Evolutionary conservation across 92 coral and sea anemone genomes (phyloP), one percentile per base, ranked within the genome.

Genomic region (Hydrozoanthus gracilis): DNA sequence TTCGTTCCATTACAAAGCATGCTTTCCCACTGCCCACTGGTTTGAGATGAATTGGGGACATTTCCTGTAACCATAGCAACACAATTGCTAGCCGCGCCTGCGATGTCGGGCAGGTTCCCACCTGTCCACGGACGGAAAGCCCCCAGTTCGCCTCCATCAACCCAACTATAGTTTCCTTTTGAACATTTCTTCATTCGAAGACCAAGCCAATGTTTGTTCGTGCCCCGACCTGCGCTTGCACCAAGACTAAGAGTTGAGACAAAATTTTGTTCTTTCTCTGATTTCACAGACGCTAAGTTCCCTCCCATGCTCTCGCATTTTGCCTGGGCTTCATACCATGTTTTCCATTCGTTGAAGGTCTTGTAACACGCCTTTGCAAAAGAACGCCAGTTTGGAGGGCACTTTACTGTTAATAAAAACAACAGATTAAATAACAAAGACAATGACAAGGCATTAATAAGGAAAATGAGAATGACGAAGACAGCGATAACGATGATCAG

Each of bases 41-140:
- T 7, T 49, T n/a, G 27, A 48, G 78, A 11, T 8, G 45, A 3
- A 2, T 18, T 8, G 18, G 4, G 13, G 4, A 73, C 58, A 49
- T 73, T 73, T 48, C 78, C 78, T 49, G 27, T 73, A 8, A 73
- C 56, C 78, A 73, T 73, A 6, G 12, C 78, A 16, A 73, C 78
- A 18, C 78, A 73, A 18, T 49, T 55, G 78, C 14, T n/a, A 8
- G 17, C 60, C 15, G 39, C 27, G 12, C 27, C 47, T 35, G 51
- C 7, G 52, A 73, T 35, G 3, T 17, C 44, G 27, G 78, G 78
- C 5, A 46, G 20, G 8, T 4, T 73, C 13, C 78, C 78, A 6
- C 27, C 9, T 14, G 15, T 44, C 78, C 60, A 49, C 44, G 78
- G 45, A 9, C 20, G 78, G 20, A 47, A 73, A 2, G 9, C 49